A percentile compares a stretch with the other conserved stretches of the same genome.
These are phyloP conservation scores for Oscheius sp. DNA, from an alignment of 2,888 invertebrate genomes.

Conservation along the genomic window DNA sequence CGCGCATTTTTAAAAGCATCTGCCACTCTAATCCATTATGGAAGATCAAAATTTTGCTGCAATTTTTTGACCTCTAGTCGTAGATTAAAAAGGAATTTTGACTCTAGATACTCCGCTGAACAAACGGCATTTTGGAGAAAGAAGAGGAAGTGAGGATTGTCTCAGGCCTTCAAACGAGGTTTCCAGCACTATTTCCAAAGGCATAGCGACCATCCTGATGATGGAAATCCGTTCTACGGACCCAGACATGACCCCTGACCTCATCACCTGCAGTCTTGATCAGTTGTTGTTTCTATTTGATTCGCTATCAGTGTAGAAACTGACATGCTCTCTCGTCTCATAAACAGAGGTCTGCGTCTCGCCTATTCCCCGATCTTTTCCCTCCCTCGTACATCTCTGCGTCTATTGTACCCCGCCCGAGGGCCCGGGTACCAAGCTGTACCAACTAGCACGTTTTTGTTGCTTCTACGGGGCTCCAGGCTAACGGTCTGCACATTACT, in stretches of 20 bases:
- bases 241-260: background rate
- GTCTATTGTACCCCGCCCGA: conserved; percentile 30
- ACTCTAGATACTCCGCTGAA: no score
- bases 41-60: no score
- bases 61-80: no score
- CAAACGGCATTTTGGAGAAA: no score
- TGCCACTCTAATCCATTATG: no score
- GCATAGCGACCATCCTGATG: no score
- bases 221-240: no score
- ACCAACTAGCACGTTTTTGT: conserved; percentile 33
- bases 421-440: conserved; percentile 32
- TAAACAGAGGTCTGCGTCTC: conserved; percentile 6
- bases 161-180: background rate
- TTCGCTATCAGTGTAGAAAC: conserved; percentile 23
- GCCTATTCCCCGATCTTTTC: background rate
- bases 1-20: no score
- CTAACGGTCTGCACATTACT: conserved; percentile 15
- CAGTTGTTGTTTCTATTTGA: conserved; percentile 16
- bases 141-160: no score
- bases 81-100: no score
- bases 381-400: conserved; percentile 18
- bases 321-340: conserved; percentile 8
- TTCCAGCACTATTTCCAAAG: no score
- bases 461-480: conserved; percentile 27
- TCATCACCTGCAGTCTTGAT: background rate